Evolutionary conservation across 2,888 invertebrate genomes (phyloP).

Genomic region (Parthenolecanium corni): DNA sequence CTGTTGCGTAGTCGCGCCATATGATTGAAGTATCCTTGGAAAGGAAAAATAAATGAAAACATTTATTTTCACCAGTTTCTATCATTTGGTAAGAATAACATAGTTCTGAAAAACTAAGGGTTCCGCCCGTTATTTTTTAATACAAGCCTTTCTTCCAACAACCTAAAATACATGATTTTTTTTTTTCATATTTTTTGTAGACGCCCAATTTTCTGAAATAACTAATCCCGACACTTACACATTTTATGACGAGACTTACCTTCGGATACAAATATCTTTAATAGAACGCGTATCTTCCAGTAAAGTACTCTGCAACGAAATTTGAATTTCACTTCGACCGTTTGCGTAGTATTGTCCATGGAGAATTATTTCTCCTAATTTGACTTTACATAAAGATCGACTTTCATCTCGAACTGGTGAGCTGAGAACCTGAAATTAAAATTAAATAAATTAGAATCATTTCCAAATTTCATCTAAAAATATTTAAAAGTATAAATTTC

Average conservation of each 20-base stretch:
- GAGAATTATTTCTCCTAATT: constrained; percentile 53
- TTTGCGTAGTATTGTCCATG: constrained; percentile 56
- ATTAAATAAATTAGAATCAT: constrained; percentile 5
- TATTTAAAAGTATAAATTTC: background rate
- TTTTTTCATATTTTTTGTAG: too few species aligned
- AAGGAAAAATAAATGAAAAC: background rate
- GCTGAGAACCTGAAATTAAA: constrained; percentile 44
- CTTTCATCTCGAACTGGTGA: constrained; percentile 61
- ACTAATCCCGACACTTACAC: too few species aligned
- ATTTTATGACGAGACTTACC: too few species aligned
- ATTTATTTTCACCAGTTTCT: too few species aligned
- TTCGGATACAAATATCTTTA: background rate
- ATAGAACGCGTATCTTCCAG: constrained; percentile 40
- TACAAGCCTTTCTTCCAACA: too few species aligned
- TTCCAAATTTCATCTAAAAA: background rate
- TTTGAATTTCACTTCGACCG: constrained; percentile 53
- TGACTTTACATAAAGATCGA: constrained; percentile 57
- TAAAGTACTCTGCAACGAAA: constrained; percentile 54
- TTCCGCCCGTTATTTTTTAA: too few species aligned
- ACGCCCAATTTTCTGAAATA: too few species aligned
- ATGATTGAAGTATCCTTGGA: constrained; percentile 17
- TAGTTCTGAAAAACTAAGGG: background rate
- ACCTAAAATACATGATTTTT: too few species aligned
- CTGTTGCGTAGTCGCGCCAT: background rate
- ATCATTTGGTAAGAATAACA: background rate